Evolutionary conservation across 2,797 vertebrate species (phyloP), one percentile per base, ranked within the genome.

Genomic region (Poecilia picta): DNA sequence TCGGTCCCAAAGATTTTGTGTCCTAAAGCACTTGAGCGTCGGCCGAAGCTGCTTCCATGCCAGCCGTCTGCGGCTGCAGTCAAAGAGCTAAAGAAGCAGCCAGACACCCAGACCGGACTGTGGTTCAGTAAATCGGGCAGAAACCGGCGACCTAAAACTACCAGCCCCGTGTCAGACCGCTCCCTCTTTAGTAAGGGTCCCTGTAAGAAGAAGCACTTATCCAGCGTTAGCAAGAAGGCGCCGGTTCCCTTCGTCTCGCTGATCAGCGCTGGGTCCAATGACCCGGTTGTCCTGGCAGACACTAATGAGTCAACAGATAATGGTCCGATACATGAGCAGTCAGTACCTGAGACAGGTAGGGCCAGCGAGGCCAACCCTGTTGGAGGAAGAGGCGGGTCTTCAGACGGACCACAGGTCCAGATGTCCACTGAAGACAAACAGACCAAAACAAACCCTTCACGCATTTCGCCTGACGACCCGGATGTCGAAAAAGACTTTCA

Each of bases 121-220:
- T 96, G 96, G 96, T 96, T 96, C 78, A 96, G 94, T 80, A 96
- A 95, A 90, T 90, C 93, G n/a, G 89, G 95, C 33, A 96, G 96
- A 91, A 91, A 95, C 46, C 93, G 95, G 59, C 84, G 94, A 23
- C 94, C 93, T 13, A 95, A 95, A 89, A 94, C 93, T 25, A 92
- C 89, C 80, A 92, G 83, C 82, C 86, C 93, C 0, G 86, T 93
- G 73, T 92, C 95, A 2, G 94, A 96, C 74, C 95, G 94, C 66
- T 94, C 91, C 59, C 93, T 95, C 20, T 95, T 95, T 47, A 86
- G 93, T 70, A 96, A 95, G 84, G 85, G 85, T 4, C 83, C 87
- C 68, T 92, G 86, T 74, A 95, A 94, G 90, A 96, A 95, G 70
- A 96, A 95, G 83, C 91, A 83, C 78, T 86, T 85, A 13, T 88